Conservation (phyloP, 2,113 vertebrate genomes). For the Sigmodon hispidus region DNA sequence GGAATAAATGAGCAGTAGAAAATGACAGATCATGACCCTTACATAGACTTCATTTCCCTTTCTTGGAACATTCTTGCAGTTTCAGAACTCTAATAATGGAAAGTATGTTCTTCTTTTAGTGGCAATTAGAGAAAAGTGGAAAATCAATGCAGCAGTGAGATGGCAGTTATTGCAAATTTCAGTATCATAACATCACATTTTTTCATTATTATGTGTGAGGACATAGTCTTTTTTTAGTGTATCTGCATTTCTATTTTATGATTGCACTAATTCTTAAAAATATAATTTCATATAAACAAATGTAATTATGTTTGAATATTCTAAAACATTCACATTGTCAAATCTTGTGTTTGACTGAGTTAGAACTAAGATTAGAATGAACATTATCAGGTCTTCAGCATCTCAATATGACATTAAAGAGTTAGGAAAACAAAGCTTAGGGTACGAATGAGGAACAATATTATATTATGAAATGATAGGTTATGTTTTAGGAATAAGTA, state of each 20-base stretch:
- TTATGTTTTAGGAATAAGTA: neutral
- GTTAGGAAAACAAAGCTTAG: constrained; percentile 15
- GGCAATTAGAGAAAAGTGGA: neutral
- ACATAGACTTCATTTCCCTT: neutral
- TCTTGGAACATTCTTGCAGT: neutral
- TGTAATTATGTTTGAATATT: neutral
- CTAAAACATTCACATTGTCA: neutral
- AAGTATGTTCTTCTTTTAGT: constrained; percentile 20
- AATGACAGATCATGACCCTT: neutral
- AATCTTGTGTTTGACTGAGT: neutral
- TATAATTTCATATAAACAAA: neutral
- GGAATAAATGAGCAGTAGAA: neutral
- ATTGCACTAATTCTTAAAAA: neutral
- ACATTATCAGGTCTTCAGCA: neutral
- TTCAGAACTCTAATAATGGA: neutral
- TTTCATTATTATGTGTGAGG: neutral
- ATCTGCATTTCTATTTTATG: neutral
- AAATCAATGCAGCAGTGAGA: neutral
- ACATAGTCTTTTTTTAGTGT: neutral
- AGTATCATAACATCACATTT: neutral
- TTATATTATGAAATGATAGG: constrained; percentile 10
- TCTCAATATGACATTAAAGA: neutral
- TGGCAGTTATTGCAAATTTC: neutral
- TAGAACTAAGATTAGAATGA: neutral
- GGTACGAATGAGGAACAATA: neutral